Evolutionary conservation across 2,797 vertebrate genomes (phyloP).

Genomic region (Myripristis murdjan): DNA sequence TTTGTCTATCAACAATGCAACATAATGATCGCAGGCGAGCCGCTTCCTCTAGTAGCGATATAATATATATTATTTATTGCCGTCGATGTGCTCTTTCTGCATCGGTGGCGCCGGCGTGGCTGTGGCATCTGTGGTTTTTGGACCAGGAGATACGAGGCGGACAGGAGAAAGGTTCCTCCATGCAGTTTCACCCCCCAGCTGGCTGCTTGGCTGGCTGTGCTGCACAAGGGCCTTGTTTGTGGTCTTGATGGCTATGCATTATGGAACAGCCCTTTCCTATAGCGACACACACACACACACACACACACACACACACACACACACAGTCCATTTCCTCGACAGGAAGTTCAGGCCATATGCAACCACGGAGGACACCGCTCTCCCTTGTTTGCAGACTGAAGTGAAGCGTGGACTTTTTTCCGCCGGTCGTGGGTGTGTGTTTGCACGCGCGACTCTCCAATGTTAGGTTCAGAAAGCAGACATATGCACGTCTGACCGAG

Average conservation of each 20-base stretch:
- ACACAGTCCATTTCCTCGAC: constrained; percentile 53
- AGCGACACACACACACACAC: constrained; percentile 17
- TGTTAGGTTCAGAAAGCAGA: constrained; percentile 54
- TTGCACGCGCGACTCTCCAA: constrained; percentile 38
- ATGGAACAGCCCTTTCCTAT: constrained; percentile 54
- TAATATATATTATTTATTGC: constrained; percentile 67
- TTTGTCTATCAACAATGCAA: constrained; percentile 61
- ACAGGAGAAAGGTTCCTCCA: constrained; percentile 50
- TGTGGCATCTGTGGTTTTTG: constrained; percentile 57
- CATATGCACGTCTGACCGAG: constrained; percentile 36
- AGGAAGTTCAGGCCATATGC: constrained; percentile 62
- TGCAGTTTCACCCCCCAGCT: constrained; percentile 42
- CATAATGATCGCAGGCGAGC: constrained; percentile 45
- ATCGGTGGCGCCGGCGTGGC: constrained; percentile 56
- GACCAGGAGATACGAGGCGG: constrained; percentile 36
- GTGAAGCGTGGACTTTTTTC: constrained; percentile 57
- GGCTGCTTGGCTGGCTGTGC: constrained; percentile 27
- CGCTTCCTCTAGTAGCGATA: constrained; percentile 51
- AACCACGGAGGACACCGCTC: constrained; percentile 43
- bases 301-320: constrained; percentile 16
- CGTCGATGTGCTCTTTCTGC: constrained; percentile 45
- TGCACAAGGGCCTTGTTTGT: constrained; percentile 56
- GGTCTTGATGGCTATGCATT: constrained; percentile 57
- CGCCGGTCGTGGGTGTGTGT: constrained; percentile 32
- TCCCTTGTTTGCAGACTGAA: constrained; percentile 60